Evolutionary conservation across 1,140 invertebrate genomes (phyloP), one percentile per base, ranked within the genome.

Genomic region (Radopholus similis): DNA sequence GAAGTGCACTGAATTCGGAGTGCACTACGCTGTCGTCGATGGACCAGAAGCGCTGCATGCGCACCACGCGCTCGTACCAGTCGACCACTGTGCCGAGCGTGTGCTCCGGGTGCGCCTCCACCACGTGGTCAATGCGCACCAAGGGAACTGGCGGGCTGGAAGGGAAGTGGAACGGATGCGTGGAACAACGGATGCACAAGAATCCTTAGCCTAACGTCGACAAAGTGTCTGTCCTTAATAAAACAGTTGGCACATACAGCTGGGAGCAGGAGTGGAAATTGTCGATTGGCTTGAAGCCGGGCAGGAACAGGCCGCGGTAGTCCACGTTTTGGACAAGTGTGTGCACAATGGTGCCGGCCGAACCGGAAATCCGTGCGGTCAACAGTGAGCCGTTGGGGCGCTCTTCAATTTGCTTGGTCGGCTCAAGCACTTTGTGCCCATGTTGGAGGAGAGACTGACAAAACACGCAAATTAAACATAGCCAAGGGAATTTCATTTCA

Each of bases 21-120:
- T 94, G 92, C 3, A 97, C 87, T 83, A 95, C 91, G 11, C 87
- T 89, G 83, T 98, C 95, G 83, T 98, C 95, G 0, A 97, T 92
- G 4, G 95, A 97, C 95, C 95, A 98, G 83, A 97, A 98, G 38
- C 95, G 88, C 83, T 97, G 94, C 81, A 98, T 97, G 83, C 90
- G 88, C 42, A 98, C 85, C 71, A 88, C 90, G 47, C 89, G 88
- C 82, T 95, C 92, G 82, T 98, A 97, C 93, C 93, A 97, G 75
- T 91, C 88, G 0, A 89, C 90, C 0, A 89, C 89, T 53, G 87
- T 83, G 82, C 92, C 90, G 92, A 97, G 95, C 72, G 88, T 83
- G 51, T 89, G 84, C 79, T 97, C 91, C 0, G 92, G 91, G 83
- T 97, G 93, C 84, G 97, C 97, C 13, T 93, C 93, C 18, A 98